Evolutionary conservation across 2,888 invertebrate genomes (phyloP), one percentile per base, ranked within the genome.

Genomic region (Acrobeloides nanus): DNA sequence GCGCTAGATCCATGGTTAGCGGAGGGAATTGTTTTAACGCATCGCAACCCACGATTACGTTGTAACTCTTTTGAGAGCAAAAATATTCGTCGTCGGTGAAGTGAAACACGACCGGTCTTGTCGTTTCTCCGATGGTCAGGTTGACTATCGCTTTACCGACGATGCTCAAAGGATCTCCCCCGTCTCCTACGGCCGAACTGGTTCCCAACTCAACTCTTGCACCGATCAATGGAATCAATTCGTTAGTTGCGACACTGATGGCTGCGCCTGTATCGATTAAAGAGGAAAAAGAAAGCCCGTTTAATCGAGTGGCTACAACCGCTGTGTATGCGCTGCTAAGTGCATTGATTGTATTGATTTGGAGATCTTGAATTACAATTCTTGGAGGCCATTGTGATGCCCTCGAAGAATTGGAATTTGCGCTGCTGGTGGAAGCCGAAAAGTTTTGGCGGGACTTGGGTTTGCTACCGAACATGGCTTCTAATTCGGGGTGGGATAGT

Each of bases 11-110:
- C 6, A 41, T 38, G 15, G 7, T 5, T 7, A 41, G 20, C 6
- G 41, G 39, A 7, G 41, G 41, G 8, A 41, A 15, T 7, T 41
- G 15, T 15, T 32, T 8, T 7, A 41, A 23, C 6, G 26, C 49
- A 8, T 46, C 24, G 26, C 46, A 45, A 4, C 46, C 46, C 7
- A 45, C 24, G 7, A 45, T 45, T 1, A 50, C 48, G 26, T 45
- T 25, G n/a, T 45, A 45, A 6, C 33, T 7, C 17, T 10, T 6
- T 5, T 38, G 15, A 12, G 7, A n/a, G 6, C 21, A 8, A 10
- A 41, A 7, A 17, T 41, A 15, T 15, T 5, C 7, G 37, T 41
- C 18, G 39, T 39, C 37, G 6, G 41, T 38, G 37, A 41, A 41
- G 15, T 32, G 12, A 6, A 41, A 12, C 12, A 38, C 38, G 7